These are phyloP conservation scores for Xerus inauris DNA, from an alignment of 2,113 vertebrate genomes.

Conservation along the genomic window DNA sequence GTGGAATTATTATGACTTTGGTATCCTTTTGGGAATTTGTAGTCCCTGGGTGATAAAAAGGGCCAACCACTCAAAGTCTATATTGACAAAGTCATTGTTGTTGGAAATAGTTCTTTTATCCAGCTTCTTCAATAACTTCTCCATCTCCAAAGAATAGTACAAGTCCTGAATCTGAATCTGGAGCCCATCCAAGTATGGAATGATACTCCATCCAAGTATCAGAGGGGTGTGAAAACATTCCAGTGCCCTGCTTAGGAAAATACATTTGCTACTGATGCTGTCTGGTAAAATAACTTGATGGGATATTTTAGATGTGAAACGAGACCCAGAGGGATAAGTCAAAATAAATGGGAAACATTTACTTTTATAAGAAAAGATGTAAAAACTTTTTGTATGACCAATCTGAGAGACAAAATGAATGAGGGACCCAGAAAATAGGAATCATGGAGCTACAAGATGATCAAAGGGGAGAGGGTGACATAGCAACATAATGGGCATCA, in stretches of 20 bases:
- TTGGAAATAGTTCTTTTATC: constrained; percentile 65
- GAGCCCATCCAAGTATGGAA: no score
- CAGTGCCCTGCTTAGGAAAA: background rate
- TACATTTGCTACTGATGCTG: background rate
- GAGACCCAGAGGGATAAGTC: background rate
- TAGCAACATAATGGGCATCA: background rate
- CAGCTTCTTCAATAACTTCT: constrained; percentile 45
- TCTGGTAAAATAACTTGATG: background rate
- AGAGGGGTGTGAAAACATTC: background rate
- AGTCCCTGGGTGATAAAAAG: constrained; percentile 63
- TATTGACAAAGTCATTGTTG: constrained; percentile 45
- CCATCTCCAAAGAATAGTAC: background rate
- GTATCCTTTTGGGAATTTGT: constrained; percentile 58
- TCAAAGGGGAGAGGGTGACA: background rate
- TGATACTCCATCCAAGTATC: background rate
- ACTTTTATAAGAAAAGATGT: background rate
- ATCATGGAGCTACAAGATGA: background rate
- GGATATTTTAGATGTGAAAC: constrained; percentile 5
- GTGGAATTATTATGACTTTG: constrained; percentile 69
- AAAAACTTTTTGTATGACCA: background rate
- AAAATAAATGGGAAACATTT: background rate
- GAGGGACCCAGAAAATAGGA: background rate
- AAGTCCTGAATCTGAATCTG: background rate
- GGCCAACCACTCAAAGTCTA: constrained; percentile 64
- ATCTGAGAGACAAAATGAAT: background rate